Conservation (phyloP, 2,888 invertebrate genomes). For the Drosophila mercatorum region DNA sequence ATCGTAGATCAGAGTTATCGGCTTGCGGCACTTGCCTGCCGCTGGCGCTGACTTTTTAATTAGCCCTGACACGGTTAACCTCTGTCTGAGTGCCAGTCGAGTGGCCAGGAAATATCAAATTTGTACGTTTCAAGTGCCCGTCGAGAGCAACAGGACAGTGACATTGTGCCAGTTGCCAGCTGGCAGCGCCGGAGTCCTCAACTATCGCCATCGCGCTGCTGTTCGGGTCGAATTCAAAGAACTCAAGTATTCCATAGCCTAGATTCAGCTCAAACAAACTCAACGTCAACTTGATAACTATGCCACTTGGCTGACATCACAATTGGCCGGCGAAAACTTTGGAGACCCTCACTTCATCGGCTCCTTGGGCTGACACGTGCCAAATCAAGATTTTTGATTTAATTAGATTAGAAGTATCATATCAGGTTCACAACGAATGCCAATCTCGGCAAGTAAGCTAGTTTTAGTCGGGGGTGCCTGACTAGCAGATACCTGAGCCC, state of each 20-base stretch:
- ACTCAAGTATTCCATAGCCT: slow-evolving; percentile 7
- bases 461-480: not conserved
- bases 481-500: not conserved
- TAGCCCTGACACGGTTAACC: slow-evolving; percentile 42
- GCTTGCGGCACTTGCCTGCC: slow-evolving; percentile 45
- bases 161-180: slow-evolving; percentile 38
- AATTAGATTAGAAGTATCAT: too few species aligned
- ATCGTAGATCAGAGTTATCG: slow-evolving; percentile 22
- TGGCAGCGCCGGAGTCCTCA: not conserved
- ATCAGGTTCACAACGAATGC: not conserved
- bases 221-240: slow-evolving; percentile 16
- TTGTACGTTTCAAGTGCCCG: slow-evolving; percentile 32
- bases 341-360: not conserved
- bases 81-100: slow-evolving; percentile 1
- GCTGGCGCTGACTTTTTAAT: slow-evolving; percentile 45
- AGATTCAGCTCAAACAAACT: not conserved
- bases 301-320: not conserved
- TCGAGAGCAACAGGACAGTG: slow-evolving; percentile 39
- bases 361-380: not conserved
- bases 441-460: not conserved
- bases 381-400: not conserved
- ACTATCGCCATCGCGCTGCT: slow-evolving; percentile 9
- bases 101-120: slow-evolving; percentile 29
- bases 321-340: not conserved
- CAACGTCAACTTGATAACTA: slow-evolving; percentile 6